phyloP scores from a whole-genome alignment of 1,140 invertebrate genomes.

The Patella vulgata region DNA sequence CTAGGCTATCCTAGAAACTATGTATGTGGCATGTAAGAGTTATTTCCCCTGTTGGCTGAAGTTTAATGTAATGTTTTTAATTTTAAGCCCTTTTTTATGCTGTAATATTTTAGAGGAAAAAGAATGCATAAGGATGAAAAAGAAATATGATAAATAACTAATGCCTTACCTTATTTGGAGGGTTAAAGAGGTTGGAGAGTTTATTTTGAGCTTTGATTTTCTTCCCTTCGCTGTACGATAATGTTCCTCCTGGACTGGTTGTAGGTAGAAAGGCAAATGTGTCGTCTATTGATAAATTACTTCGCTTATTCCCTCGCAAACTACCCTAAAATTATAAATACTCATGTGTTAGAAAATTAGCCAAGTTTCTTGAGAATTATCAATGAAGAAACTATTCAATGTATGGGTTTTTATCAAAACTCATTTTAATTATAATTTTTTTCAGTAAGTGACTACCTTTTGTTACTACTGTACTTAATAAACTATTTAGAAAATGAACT shows the following conservation, averaged over 20 bases:
- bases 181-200: slow-evolving; percentile 48
- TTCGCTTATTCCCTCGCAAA: slow-evolving; percentile 30
- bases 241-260: slow-evolving; percentile 46
- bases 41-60: no score
- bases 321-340: slow-evolving; percentile 37
- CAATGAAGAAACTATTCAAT: background rate
- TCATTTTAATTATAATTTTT: background rate
- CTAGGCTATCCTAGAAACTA: no score
- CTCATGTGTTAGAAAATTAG: no score
- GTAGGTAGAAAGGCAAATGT: slow-evolving; percentile 41
- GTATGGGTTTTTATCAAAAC: background rate
- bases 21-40: no score
- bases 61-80: no score
- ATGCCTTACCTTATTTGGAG: slow-evolving; percentile 51
- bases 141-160: no score
- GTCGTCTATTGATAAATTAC: slow-evolving; percentile 55
- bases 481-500: no score
- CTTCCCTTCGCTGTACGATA: slow-evolving; percentile 43
- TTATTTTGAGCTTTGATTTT: slow-evolving; percentile 45
- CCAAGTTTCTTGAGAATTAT: no score
- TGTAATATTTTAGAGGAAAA: no score
- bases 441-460: background rate
- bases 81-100: no score
- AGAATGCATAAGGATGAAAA: no score
- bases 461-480: no score